Evolutionary conservation across 1,140 invertebrate genomes (phyloP), one percentile per base, ranked within the genome.

Genomic region (Lasioglossum albipes): DNA sequence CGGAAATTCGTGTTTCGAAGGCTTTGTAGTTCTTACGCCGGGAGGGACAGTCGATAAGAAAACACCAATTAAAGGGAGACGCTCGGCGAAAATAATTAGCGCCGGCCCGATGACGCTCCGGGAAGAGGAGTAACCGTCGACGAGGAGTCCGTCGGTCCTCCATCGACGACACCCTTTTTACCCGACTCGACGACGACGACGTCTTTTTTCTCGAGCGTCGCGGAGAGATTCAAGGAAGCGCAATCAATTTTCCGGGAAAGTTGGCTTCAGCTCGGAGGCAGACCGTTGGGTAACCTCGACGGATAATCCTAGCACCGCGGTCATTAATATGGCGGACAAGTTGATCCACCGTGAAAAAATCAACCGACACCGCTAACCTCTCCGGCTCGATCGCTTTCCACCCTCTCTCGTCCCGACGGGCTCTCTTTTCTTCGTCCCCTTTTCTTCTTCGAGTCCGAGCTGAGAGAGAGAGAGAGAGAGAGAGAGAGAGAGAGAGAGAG

Each of bases 321-420:
- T 90, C 89, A 89, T 90, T 88, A 90, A 89, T 90, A 89, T 79
- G 87, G 84, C 67, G 67, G 85, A 90, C 88, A 86, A 86, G 87
- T 89, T 89, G 86, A 90, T 88, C 87, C 87, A 7, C 66, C 54
- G 42, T 70, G 80, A 89, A 88, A 88, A 90, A 89, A 89, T 89
- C 80, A 64, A 71, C 76, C 61, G 84, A 86, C 69, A 85, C 65
- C 42, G 49, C 69, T 49, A 79, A 65, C 71, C 78, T 27, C 41
- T 64, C 71, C 71, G 69, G 84, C 27, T 84, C 87, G 74, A 89
- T 84, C 65, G 80, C 52, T 80, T 79, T 78, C n/a, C 61, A 45
- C 45, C 45, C 36, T 36, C 36, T 36, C 36, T 36, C 36, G 36
- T 41, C 42, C 64, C 61, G 9, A 31, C 67, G 49, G 68, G 6